Evolutionary conservation across 2,888 invertebrate species (phyloP).

Genomic region (Parnassius glacialis): DNA sequence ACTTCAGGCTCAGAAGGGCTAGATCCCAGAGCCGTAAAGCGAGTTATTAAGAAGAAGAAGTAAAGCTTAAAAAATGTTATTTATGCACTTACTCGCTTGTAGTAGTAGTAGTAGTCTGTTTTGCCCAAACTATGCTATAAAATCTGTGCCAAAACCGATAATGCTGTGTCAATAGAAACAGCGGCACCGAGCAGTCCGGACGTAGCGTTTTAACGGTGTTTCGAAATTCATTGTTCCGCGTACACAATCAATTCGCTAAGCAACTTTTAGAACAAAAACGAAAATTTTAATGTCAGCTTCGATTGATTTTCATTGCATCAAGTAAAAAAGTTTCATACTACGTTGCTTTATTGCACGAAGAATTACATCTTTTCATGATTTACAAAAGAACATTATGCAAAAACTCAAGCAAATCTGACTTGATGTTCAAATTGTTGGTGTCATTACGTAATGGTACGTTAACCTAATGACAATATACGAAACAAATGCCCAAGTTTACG

Average conservation of each 20-base stretch:
- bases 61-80: no score
- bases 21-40: no score
- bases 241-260: conserved; percentile 21
- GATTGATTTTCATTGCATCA: conserved; percentile 11
- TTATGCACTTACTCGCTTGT: no score
- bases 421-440: no score
- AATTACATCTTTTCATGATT: conserved; percentile 1
- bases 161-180: conserved; percentile 14
- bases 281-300: conserved; percentile 14
- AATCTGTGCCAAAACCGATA: conserved; percentile 19
- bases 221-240: conserved; percentile 16
- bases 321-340: conserved; percentile 8
- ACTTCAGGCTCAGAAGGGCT: no score
- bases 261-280: conserved; percentile 7
- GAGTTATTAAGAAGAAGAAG: no score
- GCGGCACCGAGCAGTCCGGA: conserved; percentile 1
- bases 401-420: background rate
- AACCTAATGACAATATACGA: no score
- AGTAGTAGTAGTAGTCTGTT: no score
- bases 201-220: conserved; percentile 12
- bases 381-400: background rate
- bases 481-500: no score
- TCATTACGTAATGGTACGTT: no score
- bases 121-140: conserved; percentile 9
- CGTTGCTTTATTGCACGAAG: background rate